Evolutionary conservation across 92 coral and sea anemone species (phyloP), one percentile per base, ranked within the genome.

Genomic region (Zoanthus sansibaricus): DNA sequence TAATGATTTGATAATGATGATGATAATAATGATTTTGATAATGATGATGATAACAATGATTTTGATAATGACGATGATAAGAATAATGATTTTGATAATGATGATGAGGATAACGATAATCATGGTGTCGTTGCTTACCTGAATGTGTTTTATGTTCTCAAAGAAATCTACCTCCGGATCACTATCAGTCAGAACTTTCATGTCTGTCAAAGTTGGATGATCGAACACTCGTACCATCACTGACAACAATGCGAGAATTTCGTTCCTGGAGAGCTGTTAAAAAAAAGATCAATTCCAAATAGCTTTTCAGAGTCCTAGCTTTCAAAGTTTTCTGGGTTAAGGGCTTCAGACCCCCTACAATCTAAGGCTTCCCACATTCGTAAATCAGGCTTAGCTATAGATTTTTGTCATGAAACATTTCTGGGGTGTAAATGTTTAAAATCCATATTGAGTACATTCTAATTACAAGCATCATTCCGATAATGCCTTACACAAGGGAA

Each of bases 161-260:
- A 97, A 97, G 89, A 97, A 97, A 90, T 97, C 98, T 48, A 92
- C 95, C 88, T 97, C 99, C 1, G 94, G 94, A 82, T 97, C 99
- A 18, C 86, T 92, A 64, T 93, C 96, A 70, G 89, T 61, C 42
- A 97, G 83, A n/a, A 87, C 88, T 46, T 84, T 90, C 89, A 97
- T 76, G 80, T 95, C 97, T 61, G 84, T 67, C 83, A 95, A 79
- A 37, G 75, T 82, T 15, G 89, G 88, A 86, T 94, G 93, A 42
- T 93, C 86, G 93, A 95, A 97, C 85, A 88, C 86, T 58, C 93
- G 90, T 13, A 93, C 94, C 92, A 97, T 84, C 49, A 84, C 71
- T 13, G 97, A 89, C 1, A 97, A 91, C 71, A 95, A 82, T 49
- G 78, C 83, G 9, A 97, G 92, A 72, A 95, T 95, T 91, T 97